Percentiles rank a stretch among this genome's conserved stretches.
Conservation (phyloP, 2,888 invertebrate genomes). For the Standfussiana lucernea region DNA sequence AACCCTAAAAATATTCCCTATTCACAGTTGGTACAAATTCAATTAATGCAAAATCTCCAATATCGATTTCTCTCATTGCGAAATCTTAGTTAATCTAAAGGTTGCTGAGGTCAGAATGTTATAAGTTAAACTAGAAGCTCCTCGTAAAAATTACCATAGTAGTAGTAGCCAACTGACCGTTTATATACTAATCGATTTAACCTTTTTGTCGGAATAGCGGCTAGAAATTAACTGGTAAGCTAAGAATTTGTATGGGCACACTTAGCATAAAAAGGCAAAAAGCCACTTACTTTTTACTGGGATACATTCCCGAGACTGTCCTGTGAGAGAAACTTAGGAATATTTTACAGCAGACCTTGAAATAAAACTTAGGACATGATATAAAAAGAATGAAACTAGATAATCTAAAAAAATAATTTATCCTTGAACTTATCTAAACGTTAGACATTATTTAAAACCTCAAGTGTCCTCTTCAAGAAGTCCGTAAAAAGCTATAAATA, state of each 20-base stretch:
- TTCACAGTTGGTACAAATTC: neutral
- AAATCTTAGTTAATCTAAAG: neutral
- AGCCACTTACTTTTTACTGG: neutral
- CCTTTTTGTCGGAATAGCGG: neutral
- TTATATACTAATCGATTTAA: slow-evolving; percentile 6
- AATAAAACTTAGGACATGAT: neutral
- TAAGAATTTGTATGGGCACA: slow-evolving; percentile 4
- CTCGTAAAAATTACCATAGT: slow-evolving; percentile 20
- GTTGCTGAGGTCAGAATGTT: neutral
- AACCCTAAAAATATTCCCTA: neutral
- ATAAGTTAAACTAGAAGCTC: neutral
- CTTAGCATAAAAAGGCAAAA: slow-evolving; percentile 17
- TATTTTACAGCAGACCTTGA: slow-evolving; percentile 25
- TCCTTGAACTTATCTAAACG: neutral
- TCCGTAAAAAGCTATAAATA: neutral
- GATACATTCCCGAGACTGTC: neutral
- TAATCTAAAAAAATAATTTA: slow-evolving; percentile 23
- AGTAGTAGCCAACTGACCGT: slow-evolving; percentile 9
- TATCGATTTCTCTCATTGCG: neutral
- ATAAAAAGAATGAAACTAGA: neutral
- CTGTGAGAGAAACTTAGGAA: neutral
- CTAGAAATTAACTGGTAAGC: neutral
- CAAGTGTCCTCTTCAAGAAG: neutral
- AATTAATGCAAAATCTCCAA: neutral
- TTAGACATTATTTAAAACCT: neutral